Evolutionary conservation across 2,113 vertebrate species (phyloP), one percentile per base, ranked within the genome.

Genomic region (Sakesphorus luctuosus): DNA sequence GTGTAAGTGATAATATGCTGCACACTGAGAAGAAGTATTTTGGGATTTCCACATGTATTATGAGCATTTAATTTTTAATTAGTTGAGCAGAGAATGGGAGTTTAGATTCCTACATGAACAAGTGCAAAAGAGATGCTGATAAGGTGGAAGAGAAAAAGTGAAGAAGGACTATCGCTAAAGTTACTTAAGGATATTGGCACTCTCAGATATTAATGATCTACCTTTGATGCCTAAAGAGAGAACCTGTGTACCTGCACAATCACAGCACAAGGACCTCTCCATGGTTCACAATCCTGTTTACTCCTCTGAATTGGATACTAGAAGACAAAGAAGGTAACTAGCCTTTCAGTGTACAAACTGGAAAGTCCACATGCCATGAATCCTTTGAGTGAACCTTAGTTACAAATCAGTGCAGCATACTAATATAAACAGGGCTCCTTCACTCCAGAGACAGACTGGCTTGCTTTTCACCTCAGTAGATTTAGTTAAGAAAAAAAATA

Each of bases 21-120:
- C 35, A 43, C 13, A 20, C 15, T 28, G 52, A 76, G 21, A 52
- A 40, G 35, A 69, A 73, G 21, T 52, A 61, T 20, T 78, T 90
- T 2, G 0, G 43, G 10, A 59, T 90, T 88, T 88, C 11, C 20
- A 6, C 4, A 7, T 12, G 10, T 63, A 46, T 83, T 79, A 33
- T 33, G 49, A 76, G 26, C 8, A 83, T 16, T 10, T n/a, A 67
- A 47, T 67, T 55, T 16, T 10, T n/a, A 67, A 47, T 67, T 55
- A 81, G 11, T 6, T 55, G 24, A 69, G 8, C 18, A 78, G 38
- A 77, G 21, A 18, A 74, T 40, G 8, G 40, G 43, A 76, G 14
- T 69, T 85, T 50, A 43, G 69, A 62, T 35, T 29, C 21, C 24
- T 0, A 0, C 8, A 53, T 0, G 1, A 31, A 24, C 3, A 66